Evolutionary conservation across 2,888 invertebrate genomes (phyloP).

Genomic region (Chesias legatella): DNA sequence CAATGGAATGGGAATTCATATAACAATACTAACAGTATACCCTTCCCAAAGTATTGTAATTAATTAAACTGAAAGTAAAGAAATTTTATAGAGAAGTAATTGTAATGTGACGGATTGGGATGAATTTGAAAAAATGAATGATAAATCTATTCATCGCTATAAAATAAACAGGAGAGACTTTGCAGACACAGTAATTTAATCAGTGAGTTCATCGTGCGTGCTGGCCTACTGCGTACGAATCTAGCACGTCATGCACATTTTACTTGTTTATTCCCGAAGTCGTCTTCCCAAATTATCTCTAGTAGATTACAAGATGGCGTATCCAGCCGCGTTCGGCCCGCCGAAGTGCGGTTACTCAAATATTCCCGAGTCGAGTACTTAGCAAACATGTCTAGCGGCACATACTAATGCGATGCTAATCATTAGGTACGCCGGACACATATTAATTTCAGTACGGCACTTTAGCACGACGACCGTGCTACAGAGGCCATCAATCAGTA

Average conservation of each 20-base stretch:
- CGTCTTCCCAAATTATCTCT: slow-evolving; percentile 28
- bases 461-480: slow-evolving; percentile 49
- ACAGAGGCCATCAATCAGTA: slow-evolving; percentile 55
- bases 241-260: slow-evolving; percentile 6
- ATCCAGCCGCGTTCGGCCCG: slow-evolving; percentile 37
- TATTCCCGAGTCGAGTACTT: slow-evolving; percentile 58
- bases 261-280: slow-evolving; percentile 20
- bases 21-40: not conserved
- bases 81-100: too few relatives aligned
- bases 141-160: too few relatives aligned
- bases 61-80: too few relatives aligned
- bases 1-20: not conserved
- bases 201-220: not conserved
- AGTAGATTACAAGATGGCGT: slow-evolving; percentile 34
- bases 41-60: too few relatives aligned
- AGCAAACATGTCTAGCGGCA: slow-evolving; percentile 58
- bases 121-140: too few relatives aligned
- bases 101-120: too few relatives aligned
- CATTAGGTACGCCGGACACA: slow-evolving; percentile 61
- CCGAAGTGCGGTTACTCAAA: slow-evolving; percentile 59
- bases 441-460: slow-evolving; percentile 72
- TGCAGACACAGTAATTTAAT: not conserved
- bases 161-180: too few relatives aligned
- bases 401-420: slow-evolving; percentile 75
- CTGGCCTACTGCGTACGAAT: slow-evolving; percentile 2